Evolutionary conservation across 2,888 invertebrate genomes (phyloP).

Genomic region (Pristionchus exspectatus): DNA sequence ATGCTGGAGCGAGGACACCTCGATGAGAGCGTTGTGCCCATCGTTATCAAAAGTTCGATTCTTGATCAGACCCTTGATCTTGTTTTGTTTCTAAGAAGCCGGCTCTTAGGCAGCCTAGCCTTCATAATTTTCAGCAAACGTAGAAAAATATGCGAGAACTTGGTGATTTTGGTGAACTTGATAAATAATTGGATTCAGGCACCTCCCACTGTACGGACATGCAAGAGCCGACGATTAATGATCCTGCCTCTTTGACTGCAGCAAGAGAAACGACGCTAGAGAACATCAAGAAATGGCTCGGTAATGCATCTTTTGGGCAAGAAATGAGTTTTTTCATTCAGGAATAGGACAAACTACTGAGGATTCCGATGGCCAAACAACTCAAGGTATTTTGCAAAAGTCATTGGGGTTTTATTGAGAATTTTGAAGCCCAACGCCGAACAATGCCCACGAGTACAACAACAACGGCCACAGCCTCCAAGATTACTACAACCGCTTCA

Average conservation of each 20-base stretch:
- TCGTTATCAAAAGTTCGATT: slow-evolving; percentile 1
- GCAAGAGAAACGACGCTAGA: not conserved
- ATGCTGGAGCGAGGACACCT: not conserved
- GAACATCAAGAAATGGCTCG: slow-evolving; percentile 9
- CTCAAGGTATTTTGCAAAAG: not conserved
- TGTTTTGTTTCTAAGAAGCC: too few relatives aligned
- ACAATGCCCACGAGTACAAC: not conserved
- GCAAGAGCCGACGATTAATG: slow-evolving; percentile 55
- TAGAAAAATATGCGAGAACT: too few relatives aligned
- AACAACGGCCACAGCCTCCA: not conserved
- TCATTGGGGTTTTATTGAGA: not conserved
- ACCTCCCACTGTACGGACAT: slow-evolving; percentile 72
- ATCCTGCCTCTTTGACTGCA: not conserved
- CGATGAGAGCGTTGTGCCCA: not conserved
- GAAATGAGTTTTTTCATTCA: not conserved
- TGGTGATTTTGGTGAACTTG: not conserved
- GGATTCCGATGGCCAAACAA: not conserved
- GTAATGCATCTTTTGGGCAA: not conserved
- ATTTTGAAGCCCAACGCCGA: not conserved
- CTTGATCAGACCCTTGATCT: not conserved
- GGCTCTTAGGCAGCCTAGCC: too few relatives aligned
- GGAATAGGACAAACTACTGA: not conserved
- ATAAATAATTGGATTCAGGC: slow-evolving; percentile 43
- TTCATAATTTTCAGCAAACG: too few relatives aligned
- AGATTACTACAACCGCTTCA: not conserved